Percentiles rank a stretch among this genome's conserved stretches.
These are phyloP conservation scores for Whitmania pigra DNA, from an alignment of 1,140 invertebrate species.

Conservation along the genomic window DNA sequence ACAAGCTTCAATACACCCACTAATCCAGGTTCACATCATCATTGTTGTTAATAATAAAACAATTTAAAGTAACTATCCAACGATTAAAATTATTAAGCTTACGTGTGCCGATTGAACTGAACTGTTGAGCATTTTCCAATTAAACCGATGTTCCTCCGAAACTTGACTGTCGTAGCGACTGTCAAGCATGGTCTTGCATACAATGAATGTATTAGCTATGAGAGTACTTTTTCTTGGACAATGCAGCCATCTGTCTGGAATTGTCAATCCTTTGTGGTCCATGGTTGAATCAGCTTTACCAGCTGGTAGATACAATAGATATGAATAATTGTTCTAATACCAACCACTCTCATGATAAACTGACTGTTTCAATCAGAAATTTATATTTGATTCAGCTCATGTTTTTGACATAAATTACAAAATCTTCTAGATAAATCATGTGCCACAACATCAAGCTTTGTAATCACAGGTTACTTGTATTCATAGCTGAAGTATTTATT, in stretches of 20 bases:
- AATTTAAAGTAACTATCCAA: background rate
- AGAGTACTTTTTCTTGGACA: slow-evolving; percentile 72
- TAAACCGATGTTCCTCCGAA: slow-evolving; percentile 63
- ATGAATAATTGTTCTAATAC: too few species aligned
- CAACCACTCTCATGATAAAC: too few species aligned
- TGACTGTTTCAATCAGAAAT: too few species aligned
- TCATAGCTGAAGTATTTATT: too few species aligned
- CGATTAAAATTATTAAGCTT: slow-evolving; percentile 27
- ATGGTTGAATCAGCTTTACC: background rate
- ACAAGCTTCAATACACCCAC: too few species aligned
- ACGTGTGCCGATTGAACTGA: slow-evolving; percentile 52
- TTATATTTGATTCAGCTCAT: too few species aligned
- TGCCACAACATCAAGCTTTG: too few species aligned
- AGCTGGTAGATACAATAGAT: background rate
- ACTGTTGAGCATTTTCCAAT: slow-evolving; percentile 60
- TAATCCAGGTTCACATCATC: too few species aligned
- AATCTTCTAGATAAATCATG: too few species aligned
- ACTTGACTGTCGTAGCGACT: slow-evolving; percentile 64
- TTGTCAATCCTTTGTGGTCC: background rate
- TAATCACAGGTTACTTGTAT: too few species aligned
- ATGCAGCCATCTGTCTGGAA: slow-evolving; percentile 60
- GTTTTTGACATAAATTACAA: too few species aligned
- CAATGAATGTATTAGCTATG: slow-evolving; percentile 59
- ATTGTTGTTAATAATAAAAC: background rate
- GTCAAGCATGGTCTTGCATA: slow-evolving; percentile 82